Conservation (phyloP, 2,797 vertebrate species). For the Sylvia borin region DNA sequence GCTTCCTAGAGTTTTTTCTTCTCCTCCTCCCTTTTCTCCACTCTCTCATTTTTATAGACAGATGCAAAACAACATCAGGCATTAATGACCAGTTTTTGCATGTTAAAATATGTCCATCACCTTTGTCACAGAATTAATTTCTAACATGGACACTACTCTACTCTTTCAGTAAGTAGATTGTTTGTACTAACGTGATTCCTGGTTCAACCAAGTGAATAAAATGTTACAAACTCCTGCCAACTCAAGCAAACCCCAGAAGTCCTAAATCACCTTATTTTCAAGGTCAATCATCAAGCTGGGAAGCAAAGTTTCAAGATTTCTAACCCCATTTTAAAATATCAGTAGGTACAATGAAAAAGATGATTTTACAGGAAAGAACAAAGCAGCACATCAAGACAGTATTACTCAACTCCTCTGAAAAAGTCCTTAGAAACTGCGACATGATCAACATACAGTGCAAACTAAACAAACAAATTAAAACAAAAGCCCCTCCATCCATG, state of each 20-base stretch:
- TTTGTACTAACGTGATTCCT: background rate
- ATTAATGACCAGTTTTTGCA: background rate
- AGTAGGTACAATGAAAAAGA: background rate
- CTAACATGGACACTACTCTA: background rate
- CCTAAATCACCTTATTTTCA: background rate
- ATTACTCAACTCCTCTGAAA: background rate
- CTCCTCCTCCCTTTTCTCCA: background rate
- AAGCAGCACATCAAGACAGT: background rate
- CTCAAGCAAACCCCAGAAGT: background rate
- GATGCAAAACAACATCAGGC: background rate
- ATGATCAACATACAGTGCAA: background rate
- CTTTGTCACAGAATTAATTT: background rate
- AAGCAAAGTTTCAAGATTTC: background rate
- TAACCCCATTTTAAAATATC: background rate
- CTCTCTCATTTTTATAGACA: background rate
- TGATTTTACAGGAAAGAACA: background rate
- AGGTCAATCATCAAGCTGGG: background rate
- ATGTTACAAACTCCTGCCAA: background rate
- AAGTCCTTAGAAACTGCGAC: background rate
- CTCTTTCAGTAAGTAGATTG: background rate
- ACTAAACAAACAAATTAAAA: background rate
- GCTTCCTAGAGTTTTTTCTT: background rate
- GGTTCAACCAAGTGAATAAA: background rate
- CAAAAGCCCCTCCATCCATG: background rate
- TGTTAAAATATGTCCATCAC: fast-evolving